Evolutionary conservation across 2,797 vertebrate genomes (phyloP).

Genomic region (Myoxocephalus aenaeus): DNA sequence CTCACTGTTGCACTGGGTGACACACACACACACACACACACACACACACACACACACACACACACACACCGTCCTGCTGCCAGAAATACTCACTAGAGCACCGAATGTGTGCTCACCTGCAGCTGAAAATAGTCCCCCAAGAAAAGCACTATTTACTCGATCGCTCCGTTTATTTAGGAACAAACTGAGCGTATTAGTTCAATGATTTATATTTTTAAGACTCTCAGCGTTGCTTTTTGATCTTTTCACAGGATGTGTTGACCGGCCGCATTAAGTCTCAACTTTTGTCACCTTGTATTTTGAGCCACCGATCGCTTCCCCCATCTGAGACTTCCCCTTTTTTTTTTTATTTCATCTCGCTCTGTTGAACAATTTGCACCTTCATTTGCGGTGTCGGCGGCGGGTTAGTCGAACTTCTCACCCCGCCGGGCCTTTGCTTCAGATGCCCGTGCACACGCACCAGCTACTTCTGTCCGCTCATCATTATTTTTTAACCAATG

Average conservation of each 20-base stretch:
- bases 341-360: too few species aligned
- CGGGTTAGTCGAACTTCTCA: neutral
- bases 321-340: too few species aligned
- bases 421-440: neutral
- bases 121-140: conserved; percentile 10
- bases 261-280: too few species aligned
- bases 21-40: neutral
- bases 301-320: too few species aligned
- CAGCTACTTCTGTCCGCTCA: neutral
- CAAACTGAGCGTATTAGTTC: neutral
- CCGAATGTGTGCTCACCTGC: neutral
- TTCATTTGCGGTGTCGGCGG: too few species aligned
- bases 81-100: conserved; percentile 5
- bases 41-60: neutral
- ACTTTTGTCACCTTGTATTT: too few species aligned
- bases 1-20: neutral
- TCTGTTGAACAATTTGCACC: too few species aligned
- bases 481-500: neutral
- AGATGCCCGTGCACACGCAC: neutral
- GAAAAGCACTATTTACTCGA: neutral
- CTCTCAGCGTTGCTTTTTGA: neutral
- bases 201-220: neutral
- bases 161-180: neutral
- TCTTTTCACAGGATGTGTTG: neutral
- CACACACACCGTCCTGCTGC: neutral